Percentiles rank a stretch among this genome's conserved stretches.
These are phyloP conservation scores for Syrphus vitripennis DNA, from an alignment of 2,888 invertebrate genomes.

Conservation along the genomic window DNA sequence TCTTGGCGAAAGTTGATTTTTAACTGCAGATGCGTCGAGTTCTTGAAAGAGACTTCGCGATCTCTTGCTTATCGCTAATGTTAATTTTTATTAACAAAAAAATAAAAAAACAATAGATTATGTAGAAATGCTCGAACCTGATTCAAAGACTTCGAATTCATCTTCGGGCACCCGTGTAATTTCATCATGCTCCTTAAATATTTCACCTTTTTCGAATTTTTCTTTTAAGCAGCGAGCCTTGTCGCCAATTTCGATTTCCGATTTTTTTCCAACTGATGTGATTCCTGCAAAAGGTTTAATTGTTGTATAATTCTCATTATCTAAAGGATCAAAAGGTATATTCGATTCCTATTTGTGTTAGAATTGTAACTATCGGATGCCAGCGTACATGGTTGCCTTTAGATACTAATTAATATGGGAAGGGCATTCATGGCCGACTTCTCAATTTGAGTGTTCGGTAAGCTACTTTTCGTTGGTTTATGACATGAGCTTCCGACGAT, in stretches of 20 bases:
- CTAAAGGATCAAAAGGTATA: neutral
- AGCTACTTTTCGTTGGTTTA: too few species aligned
- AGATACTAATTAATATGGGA: too few species aligned
- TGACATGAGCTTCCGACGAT: too few species aligned
- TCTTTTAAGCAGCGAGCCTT: conserved; percentile 87
- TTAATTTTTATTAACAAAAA: neutral
- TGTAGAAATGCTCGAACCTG: conserved; percentile 82
- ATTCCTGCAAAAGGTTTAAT: conserved; percentile 78
- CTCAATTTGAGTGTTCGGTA: too few species aligned
- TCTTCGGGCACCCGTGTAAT: conserved; percentile 82
- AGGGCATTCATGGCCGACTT: too few species aligned
- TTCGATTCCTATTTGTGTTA: too few species aligned
- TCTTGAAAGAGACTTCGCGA: conserved; percentile 93
- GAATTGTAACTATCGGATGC: too few species aligned
- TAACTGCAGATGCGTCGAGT: conserved; percentile 86
- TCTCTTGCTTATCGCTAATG: conserved; percentile 90
- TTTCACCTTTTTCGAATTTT: conserved; percentile 90
- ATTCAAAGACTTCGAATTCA: conserved; percentile 90
- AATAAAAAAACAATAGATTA: neutral
- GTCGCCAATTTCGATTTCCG: conserved; percentile 82
- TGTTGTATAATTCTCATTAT: neutral
- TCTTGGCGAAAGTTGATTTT: conserved; percentile 60
- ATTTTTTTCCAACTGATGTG: conserved; percentile 83
- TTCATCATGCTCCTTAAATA: conserved; percentile 85
- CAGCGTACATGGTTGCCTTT: too few species aligned